Evolutionary conservation across 2,888 invertebrate genomes (phyloP), one percentile per base, ranked within the genome.

Genomic region (Hypselothyrea guttata): DNA sequence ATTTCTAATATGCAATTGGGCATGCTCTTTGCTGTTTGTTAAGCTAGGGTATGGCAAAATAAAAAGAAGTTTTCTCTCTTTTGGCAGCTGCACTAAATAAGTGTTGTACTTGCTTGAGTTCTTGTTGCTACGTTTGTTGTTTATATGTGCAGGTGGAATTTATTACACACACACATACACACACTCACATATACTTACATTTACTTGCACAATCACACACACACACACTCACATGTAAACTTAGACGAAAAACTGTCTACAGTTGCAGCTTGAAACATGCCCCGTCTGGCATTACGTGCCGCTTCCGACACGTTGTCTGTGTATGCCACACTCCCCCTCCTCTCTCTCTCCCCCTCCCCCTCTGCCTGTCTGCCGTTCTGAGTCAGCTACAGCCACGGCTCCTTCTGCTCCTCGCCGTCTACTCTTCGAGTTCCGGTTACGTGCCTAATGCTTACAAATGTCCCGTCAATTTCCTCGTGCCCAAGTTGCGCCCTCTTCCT

Each of bases 361-460:
- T 33, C 30, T 22, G 22, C 22, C 22, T 5, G 3, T 22, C 22
- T 22, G 22, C 47, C 16, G 13, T n/a, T 13, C 18, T 30, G 18
- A 28, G 41, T 57, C 47, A n/a, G 48, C 45, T 44, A 28, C 33
- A 27, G 35, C 22, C 34, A 45, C 48, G 28, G 51, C 52, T 53
- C 16, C 47, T 41, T 46, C 55, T n/a, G n/a, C n/a, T n/a, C n/a
- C n/a, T n/a, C n/a, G n/a, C n/a, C n/a, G n/a, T n/a, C n/a, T n/a
- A n/a, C n/a, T n/a, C n/a, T n/a, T n/a, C 47, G 53, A 53, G 57
- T 60, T 68, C 58, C 60, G 53, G 45, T 52, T 74, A 72, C 77
- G 72, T 79, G 70, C 58, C 70, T 75, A 75, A 81, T 79, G 66
- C 68, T 62, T 69, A 71, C 71, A 74, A 81, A 79, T 72, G 75